phyloP scores from a whole-genome alignment of 2,888 invertebrate species.

The Trachelus iudaicus region DNA sequence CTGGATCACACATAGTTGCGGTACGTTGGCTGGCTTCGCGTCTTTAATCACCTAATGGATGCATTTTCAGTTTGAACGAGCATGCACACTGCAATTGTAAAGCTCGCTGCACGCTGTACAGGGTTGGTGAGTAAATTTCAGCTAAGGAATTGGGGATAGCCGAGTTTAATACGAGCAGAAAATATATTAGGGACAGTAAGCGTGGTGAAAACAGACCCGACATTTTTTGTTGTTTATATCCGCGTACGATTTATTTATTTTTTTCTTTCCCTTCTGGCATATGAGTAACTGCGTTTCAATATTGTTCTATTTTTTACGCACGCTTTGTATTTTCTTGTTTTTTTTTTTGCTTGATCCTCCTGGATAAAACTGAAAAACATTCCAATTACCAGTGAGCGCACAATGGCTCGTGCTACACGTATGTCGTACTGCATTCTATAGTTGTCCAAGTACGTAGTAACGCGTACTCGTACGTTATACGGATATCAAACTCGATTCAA shows the following conservation, averaged over 20 bases:
- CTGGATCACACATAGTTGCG: neutral
- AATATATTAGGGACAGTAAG: neutral
- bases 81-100: neutral
- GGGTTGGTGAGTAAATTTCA: neutral
- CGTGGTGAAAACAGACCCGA: neutral
- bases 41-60: conserved; percentile 39
- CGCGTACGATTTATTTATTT: neutral
- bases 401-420: neutral
- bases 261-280: neutral
- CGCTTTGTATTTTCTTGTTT: neutral
- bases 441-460: neutral
- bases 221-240: neutral
- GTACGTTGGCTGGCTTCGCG: conserved; percentile 6
- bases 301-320: neutral
- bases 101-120: neutral
- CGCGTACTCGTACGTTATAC: neutral
- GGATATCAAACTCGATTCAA: neutral
- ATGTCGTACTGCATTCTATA: neutral
- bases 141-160: neutral
- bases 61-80: conserved; percentile 1
- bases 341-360: neutral
- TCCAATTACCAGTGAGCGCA: neutral
- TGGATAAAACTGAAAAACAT: neutral
- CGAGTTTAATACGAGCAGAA: neutral
- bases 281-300: neutral